Base-by-base conservation (phyloP, 2,113 vertebrate species). In the Dromiciops gliroides region DNA sequence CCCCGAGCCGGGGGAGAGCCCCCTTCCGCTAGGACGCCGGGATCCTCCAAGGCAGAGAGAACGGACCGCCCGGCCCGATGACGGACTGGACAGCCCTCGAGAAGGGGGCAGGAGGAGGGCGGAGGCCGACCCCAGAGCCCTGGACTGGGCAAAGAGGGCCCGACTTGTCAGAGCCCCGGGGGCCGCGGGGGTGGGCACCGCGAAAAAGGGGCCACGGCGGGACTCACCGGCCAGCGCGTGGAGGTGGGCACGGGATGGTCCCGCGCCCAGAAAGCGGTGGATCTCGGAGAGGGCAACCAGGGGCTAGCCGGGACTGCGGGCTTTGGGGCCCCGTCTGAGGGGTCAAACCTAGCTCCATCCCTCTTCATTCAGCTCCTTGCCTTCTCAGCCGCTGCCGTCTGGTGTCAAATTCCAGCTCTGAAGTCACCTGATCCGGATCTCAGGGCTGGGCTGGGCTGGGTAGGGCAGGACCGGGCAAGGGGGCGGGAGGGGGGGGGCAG, bases 281-380 rank as follows among this genome's bases (percentile, higher is more conserved):
- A 51, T 90, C 93, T 51, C 28, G 95, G 94, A 51, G 93, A 47
- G 50, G 97, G 97, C 97, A 95, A 97, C 97, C 97, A 96, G 96
- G 92, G 96, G 97, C 97, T 96, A 97, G 97, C 48, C n/a, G 96
- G 96, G 96, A 96, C 0, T 95, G 95, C 92, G 93, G 97, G 96
- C 97, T 92, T 96, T 51, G 96, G 94, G 97, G 96, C 97, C 93
- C 96, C 51, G 96, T 98, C 98, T 98, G 98, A 97, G 56, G 97
- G 96, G 95, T 97, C 91, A 90, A 95, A 95, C 96, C 95, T 98
- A 95, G 96, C 98, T 98, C 98, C 98, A 98, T 98, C 98, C 97
- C 96, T 98, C 97, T 95, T 95, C 96, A 97, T 96, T 95, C 96
- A 97, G 96, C 97, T 95, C 97, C 97, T 89, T 94, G 97, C 97